Evolutionary conservation across 2,113 vertebrate genomes (phyloP).

Genomic region (Ameiurus melas): DNA sequence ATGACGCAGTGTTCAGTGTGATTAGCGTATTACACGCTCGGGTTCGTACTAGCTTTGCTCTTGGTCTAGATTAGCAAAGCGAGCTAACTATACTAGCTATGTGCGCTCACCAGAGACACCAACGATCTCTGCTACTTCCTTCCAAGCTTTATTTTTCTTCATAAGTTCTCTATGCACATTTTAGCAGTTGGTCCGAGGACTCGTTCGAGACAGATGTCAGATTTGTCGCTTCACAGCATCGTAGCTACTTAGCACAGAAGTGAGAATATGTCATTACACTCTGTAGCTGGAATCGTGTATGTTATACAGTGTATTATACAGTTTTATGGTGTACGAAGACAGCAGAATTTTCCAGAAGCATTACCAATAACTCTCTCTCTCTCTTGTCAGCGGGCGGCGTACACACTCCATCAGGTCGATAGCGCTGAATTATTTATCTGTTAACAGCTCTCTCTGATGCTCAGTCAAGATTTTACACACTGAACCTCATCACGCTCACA

Average conservation of each 20-base stretch:
- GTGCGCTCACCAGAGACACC: too few species aligned
- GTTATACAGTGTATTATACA: not conserved
- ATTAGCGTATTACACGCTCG: too few species aligned
- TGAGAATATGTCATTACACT: not conserved
- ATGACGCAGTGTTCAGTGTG: too few species aligned
- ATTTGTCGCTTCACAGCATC: not conserved
- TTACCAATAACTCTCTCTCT: not conserved
- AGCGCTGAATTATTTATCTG: constrained; percentile 46
- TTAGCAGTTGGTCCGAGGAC: too few species aligned
- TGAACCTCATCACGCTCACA: not conserved
- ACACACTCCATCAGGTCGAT: constrained; percentile 30
- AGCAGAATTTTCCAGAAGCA: not conserved
- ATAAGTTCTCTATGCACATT: too few species aligned
- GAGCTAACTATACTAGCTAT: too few species aligned
- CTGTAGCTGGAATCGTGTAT: not conserved
- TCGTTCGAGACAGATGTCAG: too few species aligned
- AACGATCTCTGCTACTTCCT: too few species aligned
- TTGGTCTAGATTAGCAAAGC: too few species aligned
- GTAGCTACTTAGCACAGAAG: not conserved
- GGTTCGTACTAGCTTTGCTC: too few species aligned
- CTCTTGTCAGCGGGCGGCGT: not conserved
- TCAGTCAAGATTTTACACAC: constrained; percentile 26
- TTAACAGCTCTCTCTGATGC: not conserved
- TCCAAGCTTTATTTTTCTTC: too few species aligned
- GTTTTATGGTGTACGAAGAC: not conserved